phyloP scores from a whole-genome alignment of 1,140 invertebrate species.

The Pararge aegeria region DNA sequence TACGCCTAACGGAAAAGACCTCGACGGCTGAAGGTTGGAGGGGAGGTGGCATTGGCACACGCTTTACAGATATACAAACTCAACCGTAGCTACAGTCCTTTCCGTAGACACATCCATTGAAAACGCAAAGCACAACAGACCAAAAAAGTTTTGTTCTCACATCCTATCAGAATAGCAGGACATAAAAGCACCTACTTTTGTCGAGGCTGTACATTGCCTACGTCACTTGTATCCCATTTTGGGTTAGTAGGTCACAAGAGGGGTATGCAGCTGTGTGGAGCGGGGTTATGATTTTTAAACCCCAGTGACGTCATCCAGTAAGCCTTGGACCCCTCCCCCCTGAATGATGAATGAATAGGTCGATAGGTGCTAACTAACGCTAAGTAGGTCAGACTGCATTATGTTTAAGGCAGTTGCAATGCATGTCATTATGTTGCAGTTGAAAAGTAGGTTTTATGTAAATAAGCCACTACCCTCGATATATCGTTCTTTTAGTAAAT shows the following conservation, averaged over 20 bases:
- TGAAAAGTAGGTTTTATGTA: neutral
- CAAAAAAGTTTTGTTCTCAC: conserved; percentile 34
- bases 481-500: too few species aligned
- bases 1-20: conserved; percentile 8
- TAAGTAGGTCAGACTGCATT: conserved; percentile 46
- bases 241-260: conserved; percentile 73
- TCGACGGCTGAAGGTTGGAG: conserved; percentile 26
- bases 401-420: conserved; percentile 13
- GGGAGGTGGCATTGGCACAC: conserved; percentile 19
- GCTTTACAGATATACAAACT: conserved; percentile 33
- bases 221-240: conserved; percentile 66
- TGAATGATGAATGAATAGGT: conserved; percentile 71
- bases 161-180: conserved; percentile 1
- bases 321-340: conserved; percentile 58
- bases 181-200: conserved; percentile 22
- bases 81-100: conserved; percentile 30
- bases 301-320: conserved; percentile 61
- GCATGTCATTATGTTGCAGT: neutral
- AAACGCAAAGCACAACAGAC: conserved; percentile 39
- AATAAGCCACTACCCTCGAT: too few species aligned
- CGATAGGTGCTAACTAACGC: conserved; percentile 47
- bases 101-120: conserved; percentile 61
- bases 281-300: conserved; percentile 62
- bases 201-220: conserved; percentile 58
- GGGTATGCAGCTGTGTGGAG: conserved; percentile 54